Evolutionary conservation across 1,140 invertebrate genomes (phyloP), one percentile per base, ranked within the genome.

Genomic region (Brachionus paranguensis): DNA sequence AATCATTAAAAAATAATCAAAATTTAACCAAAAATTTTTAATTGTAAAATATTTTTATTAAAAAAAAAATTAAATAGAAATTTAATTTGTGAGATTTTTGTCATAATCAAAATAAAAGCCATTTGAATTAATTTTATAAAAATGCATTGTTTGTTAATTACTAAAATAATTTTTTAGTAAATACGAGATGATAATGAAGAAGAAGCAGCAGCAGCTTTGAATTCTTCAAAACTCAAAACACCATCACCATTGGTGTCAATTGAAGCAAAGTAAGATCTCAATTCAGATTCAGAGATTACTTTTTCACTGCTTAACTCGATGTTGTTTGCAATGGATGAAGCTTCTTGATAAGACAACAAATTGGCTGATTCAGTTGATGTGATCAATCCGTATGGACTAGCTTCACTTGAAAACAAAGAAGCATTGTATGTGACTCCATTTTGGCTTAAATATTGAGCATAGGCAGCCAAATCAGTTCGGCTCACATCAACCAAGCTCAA

Each of bases 191-290:
- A 43, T 6, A 7, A 37, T 6, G 33, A 37, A 37, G 33, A 37
- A 72, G 33, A 3, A 72, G 17, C n/a, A 72, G 33, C 68, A 43
- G 68, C 68, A 20, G 68, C 45, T 50, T 50, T 76, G 20, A 76
- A 76, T 76, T 76, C 72, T 27, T 76, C 72, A 50, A 11, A 76
- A n/a, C 43, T 50, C 6, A 76, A 29, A 50, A 50, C 45, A 29
- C 72, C 72, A 29, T 76, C 72, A 47, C 72, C 72, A 50, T 76
- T 76, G 3, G 72, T 27, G 29, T 76, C 72, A 50, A 76, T 76
- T 50, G 72, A 76, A 50, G 41, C 45, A 76, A 76, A 76, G 27
- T 76, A 76, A 50, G 72, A 12, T 76, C 45, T 76, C 72, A 76
- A 76, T 76, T 76, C 72, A 12, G 10, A n/a, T 24, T 76, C 72